These are phyloP conservation scores for Alviniconcha strummeri DNA, from an alignment of 2,888 invertebrate species.

Conservation along the genomic window DNA sequence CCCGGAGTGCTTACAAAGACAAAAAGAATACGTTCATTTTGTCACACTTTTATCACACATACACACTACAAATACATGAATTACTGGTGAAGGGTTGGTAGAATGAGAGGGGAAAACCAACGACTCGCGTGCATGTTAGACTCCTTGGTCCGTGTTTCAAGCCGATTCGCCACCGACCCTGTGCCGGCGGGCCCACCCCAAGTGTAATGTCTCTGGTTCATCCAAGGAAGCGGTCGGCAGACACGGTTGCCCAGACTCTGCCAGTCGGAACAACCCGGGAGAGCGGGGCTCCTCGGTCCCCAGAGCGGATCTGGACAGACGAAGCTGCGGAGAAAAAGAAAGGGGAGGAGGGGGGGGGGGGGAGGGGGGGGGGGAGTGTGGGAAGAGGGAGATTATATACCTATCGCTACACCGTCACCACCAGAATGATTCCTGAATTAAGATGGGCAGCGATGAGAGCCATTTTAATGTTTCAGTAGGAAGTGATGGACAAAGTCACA, in stretches of 20 bases:
- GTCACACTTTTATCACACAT: too few relatives aligned
- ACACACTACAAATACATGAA: too few relatives aligned
- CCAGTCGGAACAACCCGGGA: conserved; percentile 8
- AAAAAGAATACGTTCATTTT: too few relatives aligned
- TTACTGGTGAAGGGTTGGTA: too few relatives aligned
- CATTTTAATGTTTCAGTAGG: conserved; percentile 11
- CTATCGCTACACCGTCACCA: too few relatives aligned
- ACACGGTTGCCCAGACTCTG: conserved; percentile 26
- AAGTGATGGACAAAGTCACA: conserved; percentile 2
- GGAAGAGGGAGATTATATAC: too few relatives aligned
- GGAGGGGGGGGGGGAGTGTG: too few relatives aligned
- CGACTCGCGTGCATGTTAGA: conserved; percentile 84
- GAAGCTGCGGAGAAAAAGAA: not conserved
- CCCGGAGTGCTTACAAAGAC: too few relatives aligned
- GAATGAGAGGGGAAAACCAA: conserved; percentile 69
- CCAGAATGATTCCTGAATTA: too few relatives aligned
- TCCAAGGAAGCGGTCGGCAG: conserved; percentile 8
- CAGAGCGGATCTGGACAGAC: conserved; percentile 14
- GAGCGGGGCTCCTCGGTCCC: conserved; percentile 14
- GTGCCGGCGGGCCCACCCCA: conserved; percentile 21
- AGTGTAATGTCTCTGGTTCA: too few relatives aligned
- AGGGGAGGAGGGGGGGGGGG: too few relatives aligned
- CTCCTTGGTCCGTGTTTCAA: conserved; percentile 87
- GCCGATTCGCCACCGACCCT: conserved; percentile 60
- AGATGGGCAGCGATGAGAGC: too few relatives aligned